Evolutionary conservation across 1,140 invertebrate species (phyloP), one percentile per base, ranked within the genome.

Genomic region (Pissodes strobi): DNA sequence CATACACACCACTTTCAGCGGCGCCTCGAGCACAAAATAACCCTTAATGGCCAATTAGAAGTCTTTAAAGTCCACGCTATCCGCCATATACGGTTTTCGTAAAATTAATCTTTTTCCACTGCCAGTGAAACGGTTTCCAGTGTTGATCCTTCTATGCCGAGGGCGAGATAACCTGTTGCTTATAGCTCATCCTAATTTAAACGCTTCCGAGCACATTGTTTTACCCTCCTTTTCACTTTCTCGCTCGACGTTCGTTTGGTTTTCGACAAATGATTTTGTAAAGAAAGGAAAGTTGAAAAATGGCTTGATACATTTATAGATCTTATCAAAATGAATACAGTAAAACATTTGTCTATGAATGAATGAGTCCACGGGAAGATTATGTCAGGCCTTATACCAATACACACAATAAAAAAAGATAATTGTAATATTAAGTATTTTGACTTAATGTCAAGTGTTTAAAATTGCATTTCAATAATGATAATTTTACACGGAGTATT

Each of bases 41-140:
- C 72, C 70, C 66, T 71, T 74, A 73, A 74, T 73, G 71, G 71
- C 68, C 71, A 73, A 74, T 74, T 72, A 74, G 64, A 59, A 62
- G 69, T 67, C 67, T 67, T 72, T 71, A 69, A 59, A 67, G 69
- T 64, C 52, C 52, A 58, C 53, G 62, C 46, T 64, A 64, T 52
- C 46, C 53, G 52, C 55, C 43, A 25, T 39, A 64, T 58, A 64
- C 61, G 49, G 62, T 58, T 64, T 64, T 57, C 52, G 45, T n/a
- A 37, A 64, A 64, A 64, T 64, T 64, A 64, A 64, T 58, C 62
- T 64, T 64, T 64, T 64, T 64, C 27, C 62, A 43, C 30, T 39
- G 37, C 37, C 23, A 45, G 30, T 38, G 13, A 39, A 41, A 34
- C 22, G 23, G 37, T 64, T 34, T 34, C 12, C 27, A 17, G 15